Base-by-base conservation (phyloP, 2,888 invertebrate species). In the Boloria selene region DNA sequence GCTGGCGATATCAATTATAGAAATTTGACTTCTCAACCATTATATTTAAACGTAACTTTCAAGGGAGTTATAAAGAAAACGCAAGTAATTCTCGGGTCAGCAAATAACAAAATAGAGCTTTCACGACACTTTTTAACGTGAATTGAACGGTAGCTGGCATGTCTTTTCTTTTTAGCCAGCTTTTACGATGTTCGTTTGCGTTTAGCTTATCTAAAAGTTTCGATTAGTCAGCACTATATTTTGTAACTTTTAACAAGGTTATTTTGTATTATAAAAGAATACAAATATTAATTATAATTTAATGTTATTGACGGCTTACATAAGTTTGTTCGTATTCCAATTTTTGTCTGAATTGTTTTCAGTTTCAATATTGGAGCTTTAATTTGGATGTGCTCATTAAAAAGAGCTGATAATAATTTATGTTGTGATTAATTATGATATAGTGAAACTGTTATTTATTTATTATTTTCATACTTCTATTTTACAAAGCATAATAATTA, bases 131-230 rank as follows among this genome's bases (percentile, higher is more conserved):
- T 67, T 70, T 70, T 63, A 68, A 59, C 67, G 63, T 63, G 62
- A 54, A 70, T 70, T 68, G 70, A 70, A 63, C 65, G 65, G 65
- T 61, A 61, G 65, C 56, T 68, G 67, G 70, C 67, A 70, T 68
- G 67, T 68, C 62, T 59, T 50, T 58, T 22, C 56, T 58, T 66
- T 67, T 67, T 54, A 54, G 45, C 31, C 31, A 49, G 56, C 60
- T 65, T 68, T 70, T 68, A 70, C 62, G 62, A 64, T 65, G 51
- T 53, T 61, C 68, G 50, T 51, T 51, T 58, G 62, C 60, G 47
- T 65, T 65, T 31, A 26, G 58, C 63, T 53, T 62, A 63, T 54
- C 58, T 47, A 54, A 50, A 60, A 42, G 62, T 64, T 52, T 49
- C 18, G 58, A 47, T 52, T 47, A 61, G 50, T 63, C 61, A 65